Percentiles rank a stretch among this genome's conserved stretches.
phyloP scores from a whole-genome alignment of 2,797 vertebrate genomes.

The Oreortyx pictus region DNA sequence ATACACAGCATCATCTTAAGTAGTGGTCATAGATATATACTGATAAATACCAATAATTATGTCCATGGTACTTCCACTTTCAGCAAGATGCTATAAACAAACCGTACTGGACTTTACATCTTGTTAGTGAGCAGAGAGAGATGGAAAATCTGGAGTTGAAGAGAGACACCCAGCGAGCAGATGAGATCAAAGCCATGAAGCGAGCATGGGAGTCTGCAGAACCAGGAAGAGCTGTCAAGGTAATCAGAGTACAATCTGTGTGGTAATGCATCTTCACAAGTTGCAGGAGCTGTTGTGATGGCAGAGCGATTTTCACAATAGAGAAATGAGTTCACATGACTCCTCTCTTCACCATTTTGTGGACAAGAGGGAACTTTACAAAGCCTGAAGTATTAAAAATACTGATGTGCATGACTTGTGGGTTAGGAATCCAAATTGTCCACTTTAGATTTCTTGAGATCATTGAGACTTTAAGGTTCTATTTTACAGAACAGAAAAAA shows the following conservation, averaged over 20 bases:
- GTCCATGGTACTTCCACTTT: not conserved
- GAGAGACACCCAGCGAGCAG: conserved; percentile 86
- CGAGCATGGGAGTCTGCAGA: conserved; percentile 88
- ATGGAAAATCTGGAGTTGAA: conserved; percentile 80
- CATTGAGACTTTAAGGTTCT: not conserved
- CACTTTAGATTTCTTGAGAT: not conserved
- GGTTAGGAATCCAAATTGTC: not conserved
- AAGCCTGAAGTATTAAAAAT: not conserved
- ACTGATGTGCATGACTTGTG: not conserved
- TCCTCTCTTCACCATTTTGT: not conserved
- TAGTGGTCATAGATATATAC: not conserved
- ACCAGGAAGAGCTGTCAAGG: conserved; percentile 88
- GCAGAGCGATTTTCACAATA: not conserved
- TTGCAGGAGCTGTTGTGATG: not conserved
- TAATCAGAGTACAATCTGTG: conserved; percentile 45
- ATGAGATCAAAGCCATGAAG: conserved; percentile 90
- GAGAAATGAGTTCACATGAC: not conserved
- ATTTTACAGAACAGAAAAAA: not conserved
- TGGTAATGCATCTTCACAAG: not conserved
- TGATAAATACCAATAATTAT: not conserved
- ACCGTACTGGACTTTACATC: conserved; percentile 84
- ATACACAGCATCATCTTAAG: not conserved
- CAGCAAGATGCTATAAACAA: conserved; percentile 79
- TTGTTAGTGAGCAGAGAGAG: conserved; percentile 84
- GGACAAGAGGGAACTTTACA: not conserved